Evolutionary conservation across 1,140 invertebrate species (phyloP), one percentile per base, ranked within the genome.

Genomic region (Hylyphantes graminicola): DNA sequence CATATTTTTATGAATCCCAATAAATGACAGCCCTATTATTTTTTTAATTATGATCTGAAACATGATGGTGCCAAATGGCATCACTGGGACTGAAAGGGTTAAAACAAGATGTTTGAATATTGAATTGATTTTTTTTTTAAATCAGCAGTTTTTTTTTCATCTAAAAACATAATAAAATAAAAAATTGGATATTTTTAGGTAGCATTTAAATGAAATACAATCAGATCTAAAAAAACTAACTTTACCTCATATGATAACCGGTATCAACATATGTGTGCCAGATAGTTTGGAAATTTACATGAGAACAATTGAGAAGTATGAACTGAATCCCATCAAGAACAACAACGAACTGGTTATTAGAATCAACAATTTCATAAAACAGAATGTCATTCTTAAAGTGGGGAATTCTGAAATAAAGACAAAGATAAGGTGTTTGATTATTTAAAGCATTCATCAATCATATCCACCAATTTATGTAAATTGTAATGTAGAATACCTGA

Each of bases 261-360:
- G 3, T 11, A 15, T 54, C 17, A 64, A 81, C 6, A 64, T 64
- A 51, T 15, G 57, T 73, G 53, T 81, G 54, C 79, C 79, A 81
- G n/a, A 50, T 12, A 7, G 73, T 57, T 5, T 81, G 57, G 53
- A 73, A 81, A 9, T 19, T 54, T 15, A 67, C 6, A 35, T 0
- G 35, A 50, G 55, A 9, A 13, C 21, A 51, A 21, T 81, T 59
- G 48, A 81, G 15, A 0, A 81, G 17, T n/a, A 81, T 72, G 55
- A 81, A 53, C 73, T 81, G 72, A 21, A 21, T 11, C 2, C 57
- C 59, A 81, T 81, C 79, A 7, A 81, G 21, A 53, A 64, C 54
- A 8, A 81, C 64, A 9, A 81, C 35, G 10, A 81, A 57, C 12
- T 81, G 68, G 54, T 63, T 63, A 21, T 72, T 54, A 10, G 59